Evolutionary conservation across 2,888 invertebrate genomes (phyloP).

Genomic region (Cremastobaeus sp.): DNA sequence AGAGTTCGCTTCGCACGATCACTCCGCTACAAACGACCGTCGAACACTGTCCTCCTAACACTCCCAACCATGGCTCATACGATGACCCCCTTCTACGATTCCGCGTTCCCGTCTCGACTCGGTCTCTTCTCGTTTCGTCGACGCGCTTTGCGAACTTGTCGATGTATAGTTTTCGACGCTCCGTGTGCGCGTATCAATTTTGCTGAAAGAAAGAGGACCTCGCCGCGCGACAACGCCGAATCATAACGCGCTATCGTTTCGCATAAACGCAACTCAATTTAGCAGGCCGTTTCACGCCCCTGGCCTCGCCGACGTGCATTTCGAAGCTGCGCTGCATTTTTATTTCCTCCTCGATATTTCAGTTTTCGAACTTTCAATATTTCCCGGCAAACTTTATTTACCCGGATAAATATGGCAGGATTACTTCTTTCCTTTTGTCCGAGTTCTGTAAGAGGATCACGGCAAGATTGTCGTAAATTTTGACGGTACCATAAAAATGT

Average conservation of each 20-base stretch:
- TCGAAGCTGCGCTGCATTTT: slow-evolving; percentile 13
- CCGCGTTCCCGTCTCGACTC: slow-evolving; percentile 59
- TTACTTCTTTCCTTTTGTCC: neutral
- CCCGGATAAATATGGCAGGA: neutral
- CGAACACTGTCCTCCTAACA: slow-evolving; percentile 62
- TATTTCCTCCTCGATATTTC: slow-evolving; percentile 2
- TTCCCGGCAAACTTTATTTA: neutral
- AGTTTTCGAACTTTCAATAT: slow-evolving; percentile 1
- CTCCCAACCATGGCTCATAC: slow-evolving; percentile 59
- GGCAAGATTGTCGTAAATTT: too few relatives aligned
- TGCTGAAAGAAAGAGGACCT: slow-evolving; percentile 27
- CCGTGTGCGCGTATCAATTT: slow-evolving; percentile 39
- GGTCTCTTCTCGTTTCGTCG: slow-evolving; percentile 60
- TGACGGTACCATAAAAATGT: too few relatives aligned
- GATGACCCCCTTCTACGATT: slow-evolving; percentile 62
- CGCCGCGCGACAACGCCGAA: slow-evolving; percentile 8
- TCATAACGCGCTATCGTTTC: slow-evolving; percentile 11
- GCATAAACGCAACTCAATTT: slow-evolving; percentile 26
- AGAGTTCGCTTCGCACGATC: slow-evolving; percentile 50
- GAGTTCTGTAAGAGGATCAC: neutral
- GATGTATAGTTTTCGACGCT: slow-evolving; percentile 53
- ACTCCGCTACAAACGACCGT: slow-evolving; percentile 59
- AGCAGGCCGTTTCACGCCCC: slow-evolving; percentile 17
- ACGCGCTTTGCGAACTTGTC: slow-evolving; percentile 58
- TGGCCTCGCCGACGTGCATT: slow-evolving; percentile 11